A percentile compares a stretch with the other conserved stretches of the same genome.
These are phyloP conservation scores for Stichodactyla mertensii DNA, from an alignment of 64 coral and sea anemone species.

Conservation along the genomic window DNA sequence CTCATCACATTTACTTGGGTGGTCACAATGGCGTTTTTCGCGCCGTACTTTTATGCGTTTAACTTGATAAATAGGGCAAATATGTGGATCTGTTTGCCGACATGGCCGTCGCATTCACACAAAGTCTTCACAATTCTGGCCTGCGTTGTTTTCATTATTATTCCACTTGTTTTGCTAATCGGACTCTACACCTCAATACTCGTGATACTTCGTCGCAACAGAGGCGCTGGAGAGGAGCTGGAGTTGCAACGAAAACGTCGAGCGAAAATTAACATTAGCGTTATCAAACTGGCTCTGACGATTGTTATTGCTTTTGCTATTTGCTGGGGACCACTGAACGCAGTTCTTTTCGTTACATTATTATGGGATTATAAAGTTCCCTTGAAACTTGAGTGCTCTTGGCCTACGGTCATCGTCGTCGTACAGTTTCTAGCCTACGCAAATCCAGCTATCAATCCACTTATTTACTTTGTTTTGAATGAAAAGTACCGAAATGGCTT, in stretches of 20 bases:
- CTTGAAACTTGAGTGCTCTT: neutral
- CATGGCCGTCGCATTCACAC: neutral
- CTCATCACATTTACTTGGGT: constrained; percentile 32
- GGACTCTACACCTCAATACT: constrained; percentile 9
- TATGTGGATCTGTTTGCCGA: neutral
- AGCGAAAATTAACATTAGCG: neutral
- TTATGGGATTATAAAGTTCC: constrained; percentile 8
- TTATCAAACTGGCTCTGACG: constrained; percentile 26
- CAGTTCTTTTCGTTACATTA: neutral
- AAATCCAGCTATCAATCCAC: constrained; percentile 6
- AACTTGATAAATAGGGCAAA: neutral
- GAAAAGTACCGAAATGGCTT: constrained; percentile 21
- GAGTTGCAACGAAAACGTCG: neutral
- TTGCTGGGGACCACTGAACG: constrained; percentile 20
- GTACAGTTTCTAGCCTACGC: constrained; percentile 3
- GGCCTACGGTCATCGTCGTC: neutral
- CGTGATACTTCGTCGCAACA: neutral
- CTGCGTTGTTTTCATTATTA: neutral
- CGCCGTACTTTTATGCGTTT: constrained; percentile 30
- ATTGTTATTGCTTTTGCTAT: constrained; percentile 25
- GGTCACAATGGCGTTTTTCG: constrained; percentile 12
- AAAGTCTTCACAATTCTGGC: neutral
- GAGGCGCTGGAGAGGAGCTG: constrained; percentile 19
- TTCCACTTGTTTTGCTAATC: constrained; percentile 10
- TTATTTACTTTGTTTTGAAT: constrained; percentile 1